phyloP scores from a whole-genome alignment of 2,797 vertebrate genomes.

The Gobio occitaniae region DNA sequence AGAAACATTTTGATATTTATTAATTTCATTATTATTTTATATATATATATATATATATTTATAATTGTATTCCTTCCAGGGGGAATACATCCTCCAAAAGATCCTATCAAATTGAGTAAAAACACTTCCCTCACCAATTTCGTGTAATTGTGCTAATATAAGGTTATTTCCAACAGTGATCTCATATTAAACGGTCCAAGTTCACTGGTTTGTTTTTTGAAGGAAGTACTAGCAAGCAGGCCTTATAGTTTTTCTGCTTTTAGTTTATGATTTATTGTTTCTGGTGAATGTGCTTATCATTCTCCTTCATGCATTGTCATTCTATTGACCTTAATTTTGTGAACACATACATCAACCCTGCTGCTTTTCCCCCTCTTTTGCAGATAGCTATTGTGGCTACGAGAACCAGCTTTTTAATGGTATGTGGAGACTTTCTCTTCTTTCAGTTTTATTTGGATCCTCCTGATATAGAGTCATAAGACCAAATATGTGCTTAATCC shows the following conservation, averaged over 20 bases:
- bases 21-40: too few species aligned
- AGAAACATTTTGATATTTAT: not conserved
- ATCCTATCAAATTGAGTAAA: conserved; percentile 36
- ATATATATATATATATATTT: too few species aligned
- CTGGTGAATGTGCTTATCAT: conserved; percentile 22
- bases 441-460: not conserved
- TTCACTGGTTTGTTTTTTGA: conserved; percentile 42
- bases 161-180: conserved; percentile 53
- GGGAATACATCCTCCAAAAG: conserved; percentile 41
- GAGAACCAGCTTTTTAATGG: conserved; percentile 87
- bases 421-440: conserved; percentile 56
- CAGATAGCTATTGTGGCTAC: conserved; percentile 81
- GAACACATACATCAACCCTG: conserved; percentile 43
- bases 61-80: conserved; percentile 26
- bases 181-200: conserved; percentile 41
- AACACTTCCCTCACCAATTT: conserved; percentile 44
- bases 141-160: conserved; percentile 49
- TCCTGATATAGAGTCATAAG: not conserved
- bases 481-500: not conserved
- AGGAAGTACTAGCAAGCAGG: not conserved
- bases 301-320: conserved; percentile 3
- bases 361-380: conserved; percentile 57
- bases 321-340: conserved; percentile 43
- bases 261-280: conserved; percentile 64
- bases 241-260: not conserved